Evolutionary conservation across 2,888 invertebrate species (phyloP).

Genomic region (Psylliodes chrysocephalus): DNA sequence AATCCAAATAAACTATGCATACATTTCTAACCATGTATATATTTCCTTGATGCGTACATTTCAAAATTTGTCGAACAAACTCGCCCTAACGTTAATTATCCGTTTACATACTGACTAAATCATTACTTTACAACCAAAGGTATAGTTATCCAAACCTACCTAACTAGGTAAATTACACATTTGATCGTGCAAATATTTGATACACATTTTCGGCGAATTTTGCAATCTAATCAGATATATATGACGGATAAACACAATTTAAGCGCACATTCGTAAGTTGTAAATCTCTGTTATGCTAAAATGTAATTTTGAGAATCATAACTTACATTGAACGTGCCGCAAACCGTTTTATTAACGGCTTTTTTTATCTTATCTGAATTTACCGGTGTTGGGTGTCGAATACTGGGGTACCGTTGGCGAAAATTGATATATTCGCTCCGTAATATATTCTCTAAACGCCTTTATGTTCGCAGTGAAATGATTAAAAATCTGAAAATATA

Average conservation of each 20-base stretch:
- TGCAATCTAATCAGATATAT: constrained; percentile 4
- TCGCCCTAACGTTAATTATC: too few relatives aligned
- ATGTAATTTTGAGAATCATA: constrained; percentile 48
- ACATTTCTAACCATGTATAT: too few relatives aligned
- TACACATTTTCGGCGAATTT: constrained; percentile 1
- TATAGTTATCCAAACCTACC: neutral
- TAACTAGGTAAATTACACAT: neutral
- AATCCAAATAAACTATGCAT: too few relatives aligned
- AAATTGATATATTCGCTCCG: too few relatives aligned
- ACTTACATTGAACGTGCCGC: constrained; percentile 36
- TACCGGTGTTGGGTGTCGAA: constrained; percentile 15
- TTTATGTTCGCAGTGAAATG: too few relatives aligned
- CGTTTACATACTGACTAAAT: too few relatives aligned
- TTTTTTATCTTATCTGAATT: constrained; percentile 26
- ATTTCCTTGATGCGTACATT: too few relatives aligned
- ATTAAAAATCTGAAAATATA: too few relatives aligned
- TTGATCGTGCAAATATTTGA: neutral
- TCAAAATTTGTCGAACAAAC: too few relatives aligned
- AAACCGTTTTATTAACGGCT: constrained; percentile 30
- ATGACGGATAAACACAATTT: constrained; percentile 4
- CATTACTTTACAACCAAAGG: neutral
- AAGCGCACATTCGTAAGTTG: constrained; percentile 14
- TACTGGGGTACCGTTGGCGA: neutral
- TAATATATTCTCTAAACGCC: too few relatives aligned
- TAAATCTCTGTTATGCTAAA: constrained; percentile 42